A percentile compares a stretch with the other conserved stretches of the same genome.
These are phyloP conservation scores for Papilio helenus DNA, from an alignment of 1,140 invertebrate genomes.

Conservation along the genomic window DNA sequence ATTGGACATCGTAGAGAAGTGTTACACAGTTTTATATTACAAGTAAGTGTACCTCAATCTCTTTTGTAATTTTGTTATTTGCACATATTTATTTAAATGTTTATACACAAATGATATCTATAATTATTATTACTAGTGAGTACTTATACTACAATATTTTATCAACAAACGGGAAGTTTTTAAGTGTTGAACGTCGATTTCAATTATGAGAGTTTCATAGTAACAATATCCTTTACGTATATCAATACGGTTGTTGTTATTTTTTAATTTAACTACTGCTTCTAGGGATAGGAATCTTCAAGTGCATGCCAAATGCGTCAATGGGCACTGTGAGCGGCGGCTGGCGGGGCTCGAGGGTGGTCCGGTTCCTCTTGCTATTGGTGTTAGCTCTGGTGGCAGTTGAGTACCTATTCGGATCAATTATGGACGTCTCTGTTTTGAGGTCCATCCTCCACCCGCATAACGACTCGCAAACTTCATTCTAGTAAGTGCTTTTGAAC, in stretches of 20 bases:
- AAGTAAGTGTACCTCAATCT: conserved; percentile 48
- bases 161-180: too few species aligned
- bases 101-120: too few species aligned
- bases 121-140: too few species aligned
- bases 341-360: conserved; percentile 72
- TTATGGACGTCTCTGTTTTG: conserved; percentile 74
- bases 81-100: too few species aligned
- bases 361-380: conserved; percentile 69
- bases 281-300: conserved; percentile 45
- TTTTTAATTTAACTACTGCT: neutral
- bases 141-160: too few species aligned
- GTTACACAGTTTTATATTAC: conserved; percentile 53
- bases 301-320: conserved; percentile 66
- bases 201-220: too few species aligned
- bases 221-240: too few species aligned
- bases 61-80: neutral
- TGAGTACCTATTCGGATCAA: conserved; percentile 76
- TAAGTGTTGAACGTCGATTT: too few species aligned
- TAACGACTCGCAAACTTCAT: conserved; percentile 65
- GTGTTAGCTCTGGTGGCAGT: conserved; percentile 73
- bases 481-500: conserved; percentile 52
- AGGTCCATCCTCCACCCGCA: conserved; percentile 72
- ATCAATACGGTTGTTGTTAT: too few species aligned
- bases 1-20: conserved; percentile 67
- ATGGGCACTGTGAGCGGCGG: conserved; percentile 70